Conservation (phyloP, 1,140 invertebrate genomes). For the Heliconius congener region DNA sequence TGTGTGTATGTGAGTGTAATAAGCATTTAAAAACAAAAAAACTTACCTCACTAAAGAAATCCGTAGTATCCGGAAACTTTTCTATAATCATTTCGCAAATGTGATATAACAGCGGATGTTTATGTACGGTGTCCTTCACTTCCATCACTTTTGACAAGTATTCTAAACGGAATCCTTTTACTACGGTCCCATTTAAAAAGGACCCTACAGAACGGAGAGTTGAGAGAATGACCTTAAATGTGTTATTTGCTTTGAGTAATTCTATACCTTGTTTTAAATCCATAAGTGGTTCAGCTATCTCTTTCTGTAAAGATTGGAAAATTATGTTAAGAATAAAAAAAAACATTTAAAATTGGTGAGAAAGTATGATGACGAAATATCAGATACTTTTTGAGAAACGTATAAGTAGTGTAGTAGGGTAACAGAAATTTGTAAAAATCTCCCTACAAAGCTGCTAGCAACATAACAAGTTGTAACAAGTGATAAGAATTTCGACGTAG, state of each 20-base stretch:
- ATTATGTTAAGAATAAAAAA: not conserved
- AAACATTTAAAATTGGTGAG: too few species aligned
- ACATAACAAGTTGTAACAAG: too few species aligned
- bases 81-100: constrained; percentile 98
- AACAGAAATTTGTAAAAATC: too few species aligned
- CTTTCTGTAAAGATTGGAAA: constrained; percentile 83
- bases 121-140: constrained; percentile 99
- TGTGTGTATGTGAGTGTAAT: too few species aligned
- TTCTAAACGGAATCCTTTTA: constrained; percentile 98
- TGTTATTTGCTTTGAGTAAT: constrained; percentile 93
- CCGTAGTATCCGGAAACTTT: constrained; percentile 95
- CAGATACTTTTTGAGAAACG: too few species aligned
- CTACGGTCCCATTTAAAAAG: constrained; percentile 97
- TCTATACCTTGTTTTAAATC: constrained; percentile 98
- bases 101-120: constrained; percentile 98
- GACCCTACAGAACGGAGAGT: constrained; percentile 97
- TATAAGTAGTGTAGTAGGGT: too few species aligned
- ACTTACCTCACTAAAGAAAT: constrained; percentile 97
- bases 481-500: too few species aligned
- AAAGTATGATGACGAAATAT: too few species aligned
- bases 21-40: not conserved
- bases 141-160: constrained; percentile 99
- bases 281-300: constrained; percentile 99
- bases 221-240: constrained; percentile 96
- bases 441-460: too few species aligned